Evolutionary conservation across 2,113 vertebrate genomes (phyloP), one percentile per base, ranked within the genome.

Genomic region (Eretmodus cyanostictus): DNA sequence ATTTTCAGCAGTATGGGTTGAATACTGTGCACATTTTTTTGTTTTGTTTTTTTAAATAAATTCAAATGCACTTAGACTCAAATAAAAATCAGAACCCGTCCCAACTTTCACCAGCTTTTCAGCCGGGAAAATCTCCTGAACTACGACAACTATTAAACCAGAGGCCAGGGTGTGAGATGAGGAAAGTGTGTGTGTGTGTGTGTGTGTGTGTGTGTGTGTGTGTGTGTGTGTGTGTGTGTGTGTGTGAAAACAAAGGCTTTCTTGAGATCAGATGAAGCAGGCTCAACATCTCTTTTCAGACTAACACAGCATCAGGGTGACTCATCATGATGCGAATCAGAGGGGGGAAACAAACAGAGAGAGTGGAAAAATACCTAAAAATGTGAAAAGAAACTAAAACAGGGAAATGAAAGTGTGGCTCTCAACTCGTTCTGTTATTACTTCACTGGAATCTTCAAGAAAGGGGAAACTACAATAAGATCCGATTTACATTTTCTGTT

Each of bases 201-300:
- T 8, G 59, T 17, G 5, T 22, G 11, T 6, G 59, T 10, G 29
- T 12, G 27, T 11, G 49, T 9, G 19, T 51, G 49, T 9, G 47
- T 24, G 19, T 80, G 45, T 22, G 54, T 13, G 19, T 66, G 45
- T 16, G 54, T 9, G 5, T 4, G 9, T 24, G 42, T 40, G 47
- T 42, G 9, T 9, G 3, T 8, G 57, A 45, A 81, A 82, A 86
- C 85, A 84, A 82, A 86, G 11, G 45, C 34, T 79, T 89, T 82
- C 68, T 68, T 47, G 45, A 8, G 12, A 63, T 68, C 19, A 29
- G 49, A 78, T 63, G 83, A 82, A 63, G 22, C 57, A 22, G 49
- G 55, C 54, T 55, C 5, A 29, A 19, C 61, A 10, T 80, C 14
- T 17, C 31, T 63, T 82, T n/a, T 66, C 55, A 83, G 55, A 54